Evolutionary conservation across 2,888 invertebrate species (phyloP).

Genomic region (Melinaea marsaeus): DNA sequence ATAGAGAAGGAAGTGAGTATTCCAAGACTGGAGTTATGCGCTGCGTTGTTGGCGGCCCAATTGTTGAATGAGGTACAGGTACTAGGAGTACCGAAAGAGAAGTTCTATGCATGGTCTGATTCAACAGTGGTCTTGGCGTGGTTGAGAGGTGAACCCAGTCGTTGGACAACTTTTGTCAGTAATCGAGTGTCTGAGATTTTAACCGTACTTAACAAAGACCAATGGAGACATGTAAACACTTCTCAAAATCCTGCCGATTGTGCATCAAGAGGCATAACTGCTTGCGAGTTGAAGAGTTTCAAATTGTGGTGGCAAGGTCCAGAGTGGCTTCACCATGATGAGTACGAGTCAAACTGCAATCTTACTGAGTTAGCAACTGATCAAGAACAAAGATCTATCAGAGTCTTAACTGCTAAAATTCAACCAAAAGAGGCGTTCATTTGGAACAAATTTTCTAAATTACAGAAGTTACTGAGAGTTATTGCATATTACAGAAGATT

Average conservation of each 20-base stretch:
- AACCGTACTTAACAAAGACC: conserved; percentile 7
- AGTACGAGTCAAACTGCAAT: background rate
- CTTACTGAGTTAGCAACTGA: background rate
- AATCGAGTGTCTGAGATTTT: conserved; percentile 28
- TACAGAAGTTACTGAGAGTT: conserved; percentile 12
- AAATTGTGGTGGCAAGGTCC: conserved; percentile 31
- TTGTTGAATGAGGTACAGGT: conserved; percentile 23
- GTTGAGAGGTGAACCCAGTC: conserved; percentile 23
- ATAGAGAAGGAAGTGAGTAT: conserved; percentile 19
- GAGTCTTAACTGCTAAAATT: background rate
- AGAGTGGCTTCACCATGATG: background rate
- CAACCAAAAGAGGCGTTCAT: background rate
- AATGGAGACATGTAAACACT: conserved; percentile 27
- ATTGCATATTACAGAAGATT: conserved; percentile 17
- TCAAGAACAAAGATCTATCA: conserved; percentile 3
- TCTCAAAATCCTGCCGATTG: conserved; percentile 35
- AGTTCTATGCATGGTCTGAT: conserved; percentile 27
- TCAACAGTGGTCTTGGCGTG: conserved; percentile 29
- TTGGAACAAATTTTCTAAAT: background rate
- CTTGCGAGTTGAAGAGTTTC: conserved; percentile 15
- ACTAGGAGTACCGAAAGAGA: conserved; percentile 19
- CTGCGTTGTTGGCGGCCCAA: conserved; percentile 20
- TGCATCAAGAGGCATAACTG: conserved; percentile 17
- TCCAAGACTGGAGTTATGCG: conserved; percentile 26
- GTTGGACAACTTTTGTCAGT: conserved; percentile 33